A percentile compares a stretch with the other conserved stretches of the same genome.
Conservation (phyloP, 1,140 invertebrate genomes). For the Bombus vancouverensis region DNA sequence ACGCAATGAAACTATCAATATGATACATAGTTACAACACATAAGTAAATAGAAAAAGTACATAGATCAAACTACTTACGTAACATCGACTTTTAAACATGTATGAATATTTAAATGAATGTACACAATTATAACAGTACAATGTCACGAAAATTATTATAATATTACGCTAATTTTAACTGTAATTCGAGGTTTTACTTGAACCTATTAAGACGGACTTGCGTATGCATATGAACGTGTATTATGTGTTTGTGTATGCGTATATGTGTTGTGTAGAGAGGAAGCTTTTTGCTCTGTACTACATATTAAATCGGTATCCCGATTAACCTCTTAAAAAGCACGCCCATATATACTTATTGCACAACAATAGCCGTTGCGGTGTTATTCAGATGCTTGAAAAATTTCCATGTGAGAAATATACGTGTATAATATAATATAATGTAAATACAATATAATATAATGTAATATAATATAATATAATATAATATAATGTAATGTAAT, state of each 20-base stretch:
- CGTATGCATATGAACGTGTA: not conserved
- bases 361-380: constrained; percentile 35
- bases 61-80: constrained; percentile 20
- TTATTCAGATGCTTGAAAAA: constrained; percentile 26
- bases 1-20: constrained; percentile 18
- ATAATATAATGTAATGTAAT: constrained; percentile 34
- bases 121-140: not conserved
- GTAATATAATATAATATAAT: constrained; percentile 42
- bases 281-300: constrained; percentile 47
- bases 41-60: constrained; percentile 6
- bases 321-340: constrained; percentile 50
- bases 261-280: constrained; percentile 29
- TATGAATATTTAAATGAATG: not conserved
- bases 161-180: not conserved
- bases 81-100: constrained; percentile 18
- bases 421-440: constrained; percentile 47
- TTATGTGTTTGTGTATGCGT: not conserved
- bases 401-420: constrained; percentile 36
- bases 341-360: constrained; percentile 20
- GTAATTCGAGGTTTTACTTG: constrained; percentile 15
- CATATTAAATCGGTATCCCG: constrained; percentile 39
- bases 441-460: constrained; percentile 45
- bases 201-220: constrained; percentile 12
- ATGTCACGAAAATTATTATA: not conserved
- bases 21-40: not conserved